These are phyloP conservation scores for Linhomoeus sp. DNA, from an alignment of 2,888 invertebrate species.

Conservation along the genomic window DNA sequence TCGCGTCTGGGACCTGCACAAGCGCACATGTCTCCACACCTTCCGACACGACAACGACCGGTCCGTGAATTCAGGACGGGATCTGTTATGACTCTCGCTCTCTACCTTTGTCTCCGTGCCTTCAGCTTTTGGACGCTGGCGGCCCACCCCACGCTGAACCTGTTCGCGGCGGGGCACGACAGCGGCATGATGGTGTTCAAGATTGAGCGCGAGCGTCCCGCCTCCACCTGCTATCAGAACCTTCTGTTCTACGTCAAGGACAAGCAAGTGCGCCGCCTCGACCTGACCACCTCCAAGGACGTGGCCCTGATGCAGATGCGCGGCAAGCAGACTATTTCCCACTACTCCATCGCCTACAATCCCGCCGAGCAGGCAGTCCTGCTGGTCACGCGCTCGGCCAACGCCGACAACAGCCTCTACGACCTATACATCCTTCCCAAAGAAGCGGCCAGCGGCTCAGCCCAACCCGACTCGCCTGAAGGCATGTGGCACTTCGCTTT, in stretches of 20 bases:
- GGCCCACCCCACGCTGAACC: constrained; percentile 75
- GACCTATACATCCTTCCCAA: constrained; percentile 54
- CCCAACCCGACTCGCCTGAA: constrained; percentile 14
- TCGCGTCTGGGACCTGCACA: constrained; percentile 94
- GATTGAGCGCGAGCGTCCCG: constrained; percentile 82
- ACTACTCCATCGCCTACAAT: constrained; percentile 72
- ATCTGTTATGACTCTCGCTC: no score
- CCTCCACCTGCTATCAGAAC: constrained; percentile 79
- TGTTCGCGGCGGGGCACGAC: constrained; percentile 99
- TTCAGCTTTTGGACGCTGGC: constrained; percentile 71
- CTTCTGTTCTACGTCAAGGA: constrained; percentile 88
- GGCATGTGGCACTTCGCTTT: constrained; percentile 38
- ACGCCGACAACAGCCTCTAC: constrained; percentile 73
- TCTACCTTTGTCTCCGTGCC: no score
- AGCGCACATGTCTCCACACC: constrained; percentile 69
- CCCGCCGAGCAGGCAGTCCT: constrained; percentile 88
- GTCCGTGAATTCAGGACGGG: no score
- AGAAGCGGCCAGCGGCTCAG: constrained; percentile 28
- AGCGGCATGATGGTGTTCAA: constrained; percentile 82
- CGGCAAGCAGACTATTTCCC: constrained; percentile 37
- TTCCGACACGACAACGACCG: constrained; percentile 85
- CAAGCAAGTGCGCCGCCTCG: constrained; percentile 64
- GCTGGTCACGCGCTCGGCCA: constrained; percentile 53
- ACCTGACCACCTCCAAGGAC: constrained; percentile 80
- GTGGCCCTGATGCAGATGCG: constrained; percentile 75